Evolutionary conservation across 2,113 vertebrate species (phyloP).

Genomic region (Camelus bactrianus): DNA sequence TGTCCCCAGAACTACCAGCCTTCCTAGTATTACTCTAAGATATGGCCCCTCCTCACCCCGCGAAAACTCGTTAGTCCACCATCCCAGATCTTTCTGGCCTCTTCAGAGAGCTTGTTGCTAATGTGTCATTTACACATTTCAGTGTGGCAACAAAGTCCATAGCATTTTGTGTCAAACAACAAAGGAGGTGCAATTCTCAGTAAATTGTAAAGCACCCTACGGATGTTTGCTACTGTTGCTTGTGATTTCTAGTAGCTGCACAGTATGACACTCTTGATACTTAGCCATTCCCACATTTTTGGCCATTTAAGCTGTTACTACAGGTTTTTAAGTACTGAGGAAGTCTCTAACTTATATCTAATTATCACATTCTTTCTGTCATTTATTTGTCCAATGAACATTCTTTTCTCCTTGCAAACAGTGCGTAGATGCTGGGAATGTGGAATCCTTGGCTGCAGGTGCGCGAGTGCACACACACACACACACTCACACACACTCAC

Average conservation of each 20-base stretch:
- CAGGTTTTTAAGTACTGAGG: neutral
- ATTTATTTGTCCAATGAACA: neutral
- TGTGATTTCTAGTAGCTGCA: neutral
- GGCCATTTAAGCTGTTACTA: neutral
- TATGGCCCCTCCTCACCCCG: neutral
- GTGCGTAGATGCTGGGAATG: neutral
- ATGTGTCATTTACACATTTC: neutral
- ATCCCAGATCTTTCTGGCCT: neutral
- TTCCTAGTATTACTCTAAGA: neutral
- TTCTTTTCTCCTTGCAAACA: neutral
- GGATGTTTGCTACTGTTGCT: neutral
- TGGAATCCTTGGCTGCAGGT: neutral
- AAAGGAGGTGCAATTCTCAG: neutral
- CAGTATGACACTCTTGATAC: neutral
- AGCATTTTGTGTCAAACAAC: neutral
- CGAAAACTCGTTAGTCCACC: neutral
- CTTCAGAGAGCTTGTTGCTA: neutral
- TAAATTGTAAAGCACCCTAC: neutral
- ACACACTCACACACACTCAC: neutral
- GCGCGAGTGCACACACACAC: accelerated
- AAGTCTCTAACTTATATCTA: neutral
- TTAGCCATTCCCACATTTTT: neutral
- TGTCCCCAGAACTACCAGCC: neutral
- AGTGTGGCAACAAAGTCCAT: neutral
- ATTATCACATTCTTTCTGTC: neutral